These are phyloP conservation scores for Epiblema foenella DNA, from an alignment of 2,888 invertebrate species.

Conservation along the genomic window DNA sequence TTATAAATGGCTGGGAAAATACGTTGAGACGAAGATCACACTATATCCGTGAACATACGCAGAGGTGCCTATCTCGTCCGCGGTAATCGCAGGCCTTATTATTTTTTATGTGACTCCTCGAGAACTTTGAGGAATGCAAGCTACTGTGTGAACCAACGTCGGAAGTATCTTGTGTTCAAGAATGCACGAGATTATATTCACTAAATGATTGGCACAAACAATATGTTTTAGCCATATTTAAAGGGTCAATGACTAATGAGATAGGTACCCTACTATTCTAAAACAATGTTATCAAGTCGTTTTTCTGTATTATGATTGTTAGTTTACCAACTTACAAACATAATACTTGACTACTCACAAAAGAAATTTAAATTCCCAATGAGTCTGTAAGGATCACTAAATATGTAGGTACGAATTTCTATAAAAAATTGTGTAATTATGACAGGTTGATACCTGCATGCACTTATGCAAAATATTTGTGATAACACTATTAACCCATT, in stretches of 20 bases:
- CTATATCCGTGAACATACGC: slow-evolving; percentile 51
- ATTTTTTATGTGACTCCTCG: slow-evolving; percentile 79
- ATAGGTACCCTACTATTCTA: not conserved
- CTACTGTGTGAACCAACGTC: slow-evolving; percentile 46
- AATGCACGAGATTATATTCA: slow-evolving; percentile 27
- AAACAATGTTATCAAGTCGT: slow-evolving; percentile 8
- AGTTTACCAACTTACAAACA: not conserved
- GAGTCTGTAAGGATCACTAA: not conserved
- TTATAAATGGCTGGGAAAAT: slow-evolving; percentile 69
- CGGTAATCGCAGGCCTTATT: slow-evolving; percentile 77
- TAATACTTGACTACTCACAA: not conserved
- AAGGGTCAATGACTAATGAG: not conserved
- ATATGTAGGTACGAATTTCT: no score
- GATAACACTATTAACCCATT: slow-evolving; percentile 25
- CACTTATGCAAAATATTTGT: slow-evolving; percentile 7
- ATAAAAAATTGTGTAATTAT: slow-evolving; percentile 1
- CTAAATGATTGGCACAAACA: slow-evolving; percentile 26
- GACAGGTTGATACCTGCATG: slow-evolving; percentile 1
- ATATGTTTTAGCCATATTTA: slow-evolving; percentile 1
- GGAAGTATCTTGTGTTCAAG: slow-evolving; percentile 24
- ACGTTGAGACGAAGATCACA: slow-evolving; percentile 67
- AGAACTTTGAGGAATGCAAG: slow-evolving; percentile 55
- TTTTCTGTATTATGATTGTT: not conserved
- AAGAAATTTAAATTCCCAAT: not conserved
- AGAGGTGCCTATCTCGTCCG: slow-evolving; percentile 50